phyloP scores from a whole-genome alignment of 2,888 invertebrate species.

The Drosophila siamana region DNA sequence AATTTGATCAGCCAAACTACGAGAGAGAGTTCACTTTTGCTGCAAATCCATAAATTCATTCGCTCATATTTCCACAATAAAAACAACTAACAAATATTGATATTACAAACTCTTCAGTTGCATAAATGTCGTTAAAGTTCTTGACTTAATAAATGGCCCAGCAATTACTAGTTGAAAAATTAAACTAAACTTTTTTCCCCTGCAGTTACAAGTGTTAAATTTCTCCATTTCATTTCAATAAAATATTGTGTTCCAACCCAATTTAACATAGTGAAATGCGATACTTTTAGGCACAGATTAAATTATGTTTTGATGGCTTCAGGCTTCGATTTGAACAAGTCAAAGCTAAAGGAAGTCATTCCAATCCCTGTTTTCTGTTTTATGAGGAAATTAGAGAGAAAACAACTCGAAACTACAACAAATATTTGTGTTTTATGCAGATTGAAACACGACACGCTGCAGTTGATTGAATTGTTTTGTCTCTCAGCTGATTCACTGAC shows the following conservation, averaged over 20 bases:
- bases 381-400: too few species aligned
- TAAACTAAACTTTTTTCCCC: not conserved
- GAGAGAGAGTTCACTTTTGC: slow-evolving; percentile 6
- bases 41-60: slow-evolving; percentile 21
- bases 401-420: not conserved
- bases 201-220: not conserved
- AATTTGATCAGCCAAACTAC: slow-evolving; percentile 63
- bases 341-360: not conserved
- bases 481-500: not conserved
- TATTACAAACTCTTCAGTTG: slow-evolving; percentile 8
- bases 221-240: not conserved
- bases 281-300: not conserved
- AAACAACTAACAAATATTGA: slow-evolving; percentile 38
- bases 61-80: not conserved
- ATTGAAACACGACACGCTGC: not conserved
- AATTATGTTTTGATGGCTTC: not conserved
- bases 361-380: not conserved
- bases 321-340: not conserved
- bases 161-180: not conserved
- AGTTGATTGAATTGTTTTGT: not conserved
- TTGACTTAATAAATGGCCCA: not conserved
- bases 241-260: not conserved
- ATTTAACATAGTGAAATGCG: not conserved
- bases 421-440: slow-evolving; percentile 3
- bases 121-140: not conserved